These are phyloP conservation scores for Saccostrea echinata DNA, from an alignment of 1,140 invertebrate genomes.

Conservation along the genomic window DNA sequence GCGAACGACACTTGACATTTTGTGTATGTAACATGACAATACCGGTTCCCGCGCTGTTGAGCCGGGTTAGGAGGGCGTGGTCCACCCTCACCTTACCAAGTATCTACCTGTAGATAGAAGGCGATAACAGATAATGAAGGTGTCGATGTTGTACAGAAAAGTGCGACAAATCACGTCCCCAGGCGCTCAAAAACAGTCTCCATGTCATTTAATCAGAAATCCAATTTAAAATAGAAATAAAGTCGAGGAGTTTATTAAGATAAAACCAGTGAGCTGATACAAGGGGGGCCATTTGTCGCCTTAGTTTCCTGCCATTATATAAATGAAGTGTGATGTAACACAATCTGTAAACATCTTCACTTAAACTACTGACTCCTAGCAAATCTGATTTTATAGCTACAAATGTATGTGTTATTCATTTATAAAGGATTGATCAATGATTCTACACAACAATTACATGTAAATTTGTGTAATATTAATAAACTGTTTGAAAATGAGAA, in stretches of 20 bases:
- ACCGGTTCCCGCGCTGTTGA: slow-evolving; percentile 15
- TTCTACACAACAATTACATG: background rate
- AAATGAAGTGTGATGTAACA: slow-evolving; percentile 22
- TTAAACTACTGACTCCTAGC: background rate
- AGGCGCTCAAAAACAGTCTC: slow-evolving; percentile 1
- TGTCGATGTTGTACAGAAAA: slow-evolving; percentile 24
- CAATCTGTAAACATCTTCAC: background rate
- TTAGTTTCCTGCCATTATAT: slow-evolving; percentile 6
- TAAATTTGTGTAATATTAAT: background rate
- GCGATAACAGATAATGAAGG: slow-evolving; percentile 36
- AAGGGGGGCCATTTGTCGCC: slow-evolving; percentile 5
- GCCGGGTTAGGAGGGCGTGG: background rate
- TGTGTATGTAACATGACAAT: slow-evolving; percentile 15
- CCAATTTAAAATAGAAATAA: slow-evolving; percentile 34
- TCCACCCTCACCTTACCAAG: background rate
- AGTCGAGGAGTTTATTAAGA: slow-evolving; percentile 35
- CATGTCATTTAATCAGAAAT: slow-evolving; percentile 30
- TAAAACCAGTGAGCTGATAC: slow-evolving; percentile 13
- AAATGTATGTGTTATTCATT: background rate
- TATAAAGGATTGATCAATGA: background rate
- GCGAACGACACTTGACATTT: slow-evolving; percentile 24
- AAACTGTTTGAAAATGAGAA: too few relatives aligned
- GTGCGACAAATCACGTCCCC: slow-evolving; percentile 14
- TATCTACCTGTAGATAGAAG: slow-evolving; percentile 9
- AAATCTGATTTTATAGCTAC: background rate